Evolutionary conservation across 2,113 vertebrate genomes (phyloP).

Genomic region (Melanerpes formicivorus): DNA sequence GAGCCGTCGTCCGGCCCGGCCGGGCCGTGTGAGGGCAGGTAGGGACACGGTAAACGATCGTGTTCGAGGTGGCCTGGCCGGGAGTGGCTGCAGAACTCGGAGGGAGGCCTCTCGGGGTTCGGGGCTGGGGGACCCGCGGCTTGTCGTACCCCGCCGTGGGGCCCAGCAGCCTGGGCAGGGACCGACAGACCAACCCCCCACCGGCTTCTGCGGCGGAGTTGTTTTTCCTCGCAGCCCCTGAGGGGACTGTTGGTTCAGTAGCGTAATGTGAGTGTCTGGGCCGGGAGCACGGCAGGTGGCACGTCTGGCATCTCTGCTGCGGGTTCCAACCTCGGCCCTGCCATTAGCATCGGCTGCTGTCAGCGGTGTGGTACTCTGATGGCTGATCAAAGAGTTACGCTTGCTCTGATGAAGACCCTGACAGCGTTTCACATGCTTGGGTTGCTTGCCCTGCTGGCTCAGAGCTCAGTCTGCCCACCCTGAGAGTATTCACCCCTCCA

Average conservation of each 20-base stretch:
- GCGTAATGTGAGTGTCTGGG: rapidly evolving
- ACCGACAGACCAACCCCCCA: rapidly evolving
- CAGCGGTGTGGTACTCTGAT: rapidly evolving
- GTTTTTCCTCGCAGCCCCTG: neutral
- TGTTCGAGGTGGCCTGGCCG: neutral
- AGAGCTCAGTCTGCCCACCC: neutral
- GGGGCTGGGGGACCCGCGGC: too few species aligned
- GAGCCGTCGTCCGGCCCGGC: neutral
- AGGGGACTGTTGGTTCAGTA: rapidly evolving
- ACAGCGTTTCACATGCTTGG: rapidly evolving
- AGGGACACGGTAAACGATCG: neutral
- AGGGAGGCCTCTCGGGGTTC: neutral
- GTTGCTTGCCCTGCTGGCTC: neutral
- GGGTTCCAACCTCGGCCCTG: rapidly evolving
- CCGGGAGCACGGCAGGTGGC: rapidly evolving
- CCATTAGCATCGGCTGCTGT: rapidly evolving
- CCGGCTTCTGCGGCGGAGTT: neutral
- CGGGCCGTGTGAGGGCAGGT: neutral
- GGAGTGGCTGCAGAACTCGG: neutral
- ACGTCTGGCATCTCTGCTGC: rapidly evolving
- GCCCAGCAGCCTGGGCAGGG: rapidly evolving
- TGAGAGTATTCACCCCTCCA: rapidly evolving
- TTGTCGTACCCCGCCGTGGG: neutral
- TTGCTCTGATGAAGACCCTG: neutral
- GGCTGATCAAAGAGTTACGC: rapidly evolving